A percentile compares a stretch with the other conserved stretches of the same genome.
phyloP scores from a whole-genome alignment of 2,888 invertebrate species.

The Blastobasis lacticolella region DNA sequence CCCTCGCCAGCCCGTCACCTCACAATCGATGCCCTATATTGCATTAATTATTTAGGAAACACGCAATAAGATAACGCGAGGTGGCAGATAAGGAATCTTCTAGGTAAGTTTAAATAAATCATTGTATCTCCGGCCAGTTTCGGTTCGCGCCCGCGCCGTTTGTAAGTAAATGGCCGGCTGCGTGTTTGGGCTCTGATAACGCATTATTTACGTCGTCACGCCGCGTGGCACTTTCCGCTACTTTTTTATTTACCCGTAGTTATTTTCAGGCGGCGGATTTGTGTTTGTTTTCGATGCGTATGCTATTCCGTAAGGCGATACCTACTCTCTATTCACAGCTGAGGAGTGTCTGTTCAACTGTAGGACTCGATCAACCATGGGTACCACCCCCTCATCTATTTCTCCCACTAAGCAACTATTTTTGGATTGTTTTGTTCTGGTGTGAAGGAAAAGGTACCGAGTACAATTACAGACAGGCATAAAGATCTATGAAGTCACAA shows the following conservation, averaged over 20 bases:
- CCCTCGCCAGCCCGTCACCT: slow-evolving; percentile 64
- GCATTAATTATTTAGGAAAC: slow-evolving; percentile 76
- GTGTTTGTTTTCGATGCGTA: no score
- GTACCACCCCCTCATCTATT: no score
- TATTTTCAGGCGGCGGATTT: no score
- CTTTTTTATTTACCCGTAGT: slow-evolving; percentile 6
- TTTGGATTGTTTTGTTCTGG: no score
- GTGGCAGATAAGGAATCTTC: slow-evolving; percentile 69
- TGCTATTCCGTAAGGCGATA: no score
- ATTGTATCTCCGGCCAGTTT: slow-evolving; percentile 14
- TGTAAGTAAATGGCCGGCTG: slow-evolving; percentile 2
- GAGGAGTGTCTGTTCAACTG: no score
- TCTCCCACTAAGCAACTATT: no score
- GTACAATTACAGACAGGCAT: no score
- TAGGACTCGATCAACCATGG: no score
- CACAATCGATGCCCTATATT: slow-evolving; percentile 75
- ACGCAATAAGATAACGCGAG: slow-evolving; percentile 75
- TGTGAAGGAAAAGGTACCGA: no score
- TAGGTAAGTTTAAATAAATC: slow-evolving; percentile 13
- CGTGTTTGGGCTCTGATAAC: slow-evolving; percentile 29
- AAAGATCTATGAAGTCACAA: no score
- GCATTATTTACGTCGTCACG: slow-evolving; percentile 49
- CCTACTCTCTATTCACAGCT: no score
- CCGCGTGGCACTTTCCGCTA: slow-evolving; percentile 21
- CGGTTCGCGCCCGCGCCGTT: slow-evolving; percentile 4